phyloP scores from a whole-genome alignment of 64 coral and sea anemone genomes.

The Montipora foliosa region DNA sequence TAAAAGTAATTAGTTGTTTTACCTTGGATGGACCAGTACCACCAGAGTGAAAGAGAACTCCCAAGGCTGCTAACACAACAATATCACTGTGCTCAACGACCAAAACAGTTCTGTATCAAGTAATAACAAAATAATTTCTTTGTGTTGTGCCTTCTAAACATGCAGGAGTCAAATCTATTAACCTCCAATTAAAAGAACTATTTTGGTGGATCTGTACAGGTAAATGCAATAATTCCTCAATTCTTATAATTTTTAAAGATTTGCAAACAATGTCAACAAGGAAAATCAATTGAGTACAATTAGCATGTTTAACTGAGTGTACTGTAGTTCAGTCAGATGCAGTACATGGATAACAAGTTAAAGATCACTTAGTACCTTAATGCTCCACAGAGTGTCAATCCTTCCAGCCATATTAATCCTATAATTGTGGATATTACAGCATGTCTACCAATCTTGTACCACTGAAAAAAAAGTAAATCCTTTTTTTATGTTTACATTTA shows the following conservation, averaged over 20 bases:
- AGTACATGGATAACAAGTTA: too few relatives aligned
- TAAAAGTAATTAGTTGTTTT: too few relatives aligned
- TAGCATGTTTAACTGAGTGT: too few relatives aligned
- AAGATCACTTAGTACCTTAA: constrained; percentile 57
- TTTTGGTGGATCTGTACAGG: too few relatives aligned
- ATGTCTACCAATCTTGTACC: constrained; percentile 93
- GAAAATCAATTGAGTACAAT: too few relatives aligned
- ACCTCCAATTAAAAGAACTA: too few relatives aligned
- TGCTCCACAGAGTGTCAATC: constrained; percentile 87
- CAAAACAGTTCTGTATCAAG: constrained; percentile 84
- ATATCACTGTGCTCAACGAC: constrained; percentile 91
- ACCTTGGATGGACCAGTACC: constrained; percentile 90
- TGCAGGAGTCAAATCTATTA: too few relatives aligned
- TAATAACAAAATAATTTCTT: background rate
- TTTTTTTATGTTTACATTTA: background rate
- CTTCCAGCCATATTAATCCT: constrained; percentile 89
- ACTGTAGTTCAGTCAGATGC: too few relatives aligned
- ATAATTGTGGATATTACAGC: constrained; percentile 88
- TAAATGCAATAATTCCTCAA: too few relatives aligned
- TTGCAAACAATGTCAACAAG: too few relatives aligned
- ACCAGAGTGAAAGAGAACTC: constrained; percentile 89
- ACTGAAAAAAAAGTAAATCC: constrained; percentile 58
- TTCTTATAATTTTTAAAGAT: too few relatives aligned
- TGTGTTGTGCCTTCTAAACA: too few relatives aligned
- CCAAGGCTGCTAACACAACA: constrained; percentile 85